Evolutionary conservation across 2,113 vertebrate species (phyloP), one percentile per base, ranked within the genome.

Genomic region (Prinia subflava): DNA sequence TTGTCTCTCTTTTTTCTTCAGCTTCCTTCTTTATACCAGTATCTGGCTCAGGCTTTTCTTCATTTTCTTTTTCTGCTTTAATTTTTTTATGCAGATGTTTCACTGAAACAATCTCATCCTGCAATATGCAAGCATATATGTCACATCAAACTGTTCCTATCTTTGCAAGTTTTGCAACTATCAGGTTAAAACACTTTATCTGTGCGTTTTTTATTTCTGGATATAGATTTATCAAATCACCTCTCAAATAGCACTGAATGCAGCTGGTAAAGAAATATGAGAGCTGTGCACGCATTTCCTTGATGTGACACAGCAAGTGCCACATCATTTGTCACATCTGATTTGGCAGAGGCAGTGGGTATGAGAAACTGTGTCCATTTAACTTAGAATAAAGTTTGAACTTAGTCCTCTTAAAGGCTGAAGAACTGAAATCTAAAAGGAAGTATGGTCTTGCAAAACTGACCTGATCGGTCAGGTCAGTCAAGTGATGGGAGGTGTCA

Each of bases 1-100:
- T 98, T 90, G 93, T 98, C 53, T 98, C 98, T 95, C 96, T 98
- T 91, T 98, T 98, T 88, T 98, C 98, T 92, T 99, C 99, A 67
- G 96, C 71, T 80, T 98, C 97, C 95, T 98, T 97, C 98, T 98
- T 97, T 94, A 98, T 86, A 97, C 95, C 92, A 65, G 93, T 96
- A 92, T 99, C 98, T 96, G 97, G 95, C 88, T 99, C 98, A 73
- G 95, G 92, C 73, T 97, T 89, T 96, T 98, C 95, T 97, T 98
- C 95, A 98, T 97, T 97, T 92, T 97, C 96, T 95, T 98, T 98
- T 86, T 99, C 99, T 67, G 97, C 62, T 97, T 99, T 98, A 35
- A 88, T 82, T 92, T 98, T 98, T 98, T 98, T 98, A 97, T 97
- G 98, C 39, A 91, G 89, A 42, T 98, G 91, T 97, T 99, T 99